These are phyloP conservation scores for Polymixis lichenea DNA, from an alignment of 2,888 invertebrate genomes.

Conservation along the genomic window DNA sequence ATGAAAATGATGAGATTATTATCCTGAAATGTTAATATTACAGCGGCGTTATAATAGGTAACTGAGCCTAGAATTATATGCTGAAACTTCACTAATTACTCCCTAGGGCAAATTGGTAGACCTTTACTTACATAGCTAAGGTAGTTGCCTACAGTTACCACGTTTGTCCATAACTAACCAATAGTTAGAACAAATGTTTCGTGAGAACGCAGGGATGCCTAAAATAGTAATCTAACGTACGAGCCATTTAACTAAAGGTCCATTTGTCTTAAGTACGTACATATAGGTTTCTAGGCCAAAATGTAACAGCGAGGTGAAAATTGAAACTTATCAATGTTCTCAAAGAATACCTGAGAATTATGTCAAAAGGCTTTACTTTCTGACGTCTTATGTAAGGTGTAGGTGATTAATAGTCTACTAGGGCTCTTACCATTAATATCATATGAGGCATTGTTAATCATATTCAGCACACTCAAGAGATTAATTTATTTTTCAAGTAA, in stretches of 20 bases:
- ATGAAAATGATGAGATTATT: constrained; percentile 33
- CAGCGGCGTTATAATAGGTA: constrained; percentile 34
- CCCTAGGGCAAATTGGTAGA: constrained; percentile 53
- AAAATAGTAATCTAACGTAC: constrained; percentile 62
- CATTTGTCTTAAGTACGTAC: constrained; percentile 54
- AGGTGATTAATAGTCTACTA: constrained; percentile 6
- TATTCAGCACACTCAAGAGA: neutral
- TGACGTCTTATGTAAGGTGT: constrained; percentile 13
- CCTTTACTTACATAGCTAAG: constrained; percentile 8
- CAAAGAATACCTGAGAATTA: constrained; percentile 7
- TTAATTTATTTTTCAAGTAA: neutral
- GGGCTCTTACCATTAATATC: constrained; percentile 2
- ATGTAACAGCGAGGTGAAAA: constrained; percentile 28
- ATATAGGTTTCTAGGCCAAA: constrained; percentile 26
- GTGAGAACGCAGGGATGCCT: constrained; percentile 35
- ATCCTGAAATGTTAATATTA: constrained; percentile 23
- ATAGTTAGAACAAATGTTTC: constrained; percentile 54
- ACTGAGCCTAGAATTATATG: constrained; percentile 42
- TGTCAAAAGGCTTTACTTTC: constrained; percentile 9
- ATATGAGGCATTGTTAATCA: constrained; percentile 18
- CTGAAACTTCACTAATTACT: constrained; percentile 52
- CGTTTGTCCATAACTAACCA: constrained; percentile 26
- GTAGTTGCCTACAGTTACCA: neutral
- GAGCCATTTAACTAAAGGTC: constrained; percentile 64
- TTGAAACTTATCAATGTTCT: constrained; percentile 30